Base-by-base conservation (phyloP, 2,797 vertebrate species). In the Phoebastria nigripes region DNA sequence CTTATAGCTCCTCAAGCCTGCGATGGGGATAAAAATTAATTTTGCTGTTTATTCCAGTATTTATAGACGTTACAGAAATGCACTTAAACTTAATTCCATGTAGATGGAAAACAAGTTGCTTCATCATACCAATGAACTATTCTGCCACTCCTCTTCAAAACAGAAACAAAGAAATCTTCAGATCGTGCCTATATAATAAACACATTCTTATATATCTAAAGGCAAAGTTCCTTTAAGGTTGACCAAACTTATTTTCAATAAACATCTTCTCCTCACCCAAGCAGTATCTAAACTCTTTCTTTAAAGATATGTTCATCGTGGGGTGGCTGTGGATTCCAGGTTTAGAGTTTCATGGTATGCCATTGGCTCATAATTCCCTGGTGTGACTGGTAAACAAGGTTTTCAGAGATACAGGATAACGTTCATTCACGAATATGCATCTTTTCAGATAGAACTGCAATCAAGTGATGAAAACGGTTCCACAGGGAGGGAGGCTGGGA, bases 101-200 rank as follows among this genome's bases (percentile, higher is more conserved):
- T 21, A 74, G 87, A 71, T 73, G 47, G 79, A 62, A 91, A 94
- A 70, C 78, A 49, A 67, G 93, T 59, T 84, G 59, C 70, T 66
- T 62, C 83, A 82, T 10, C 69, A 16, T 13, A 49, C 21, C 56
- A 31, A 41, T 5, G 31, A 84, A 39, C 56, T 15, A 33, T 58
- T 66, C 54, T 70, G 90, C 92, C 90, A 71, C 95, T 95, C 94
- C 94, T 80, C 70, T 61, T 74, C 85, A 15, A 89, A 97, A 95
- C 93, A 96, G 69, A 96, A 95, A 86, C 82, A 90, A 72, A 90
- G 52, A 46, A 42, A 73, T 17, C 91, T 88, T 95, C 87, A 91
- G 87, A 95, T 94, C 82, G 12, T 13, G 15, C 18, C 44, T 41
- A 25, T 47, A 24, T 37, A 82, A 70, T 63, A 94, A 95, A 88